Base-by-base conservation (phyloP, 2,113 vertebrate genomes). In the Eretmodus cyanostictus region DNA sequence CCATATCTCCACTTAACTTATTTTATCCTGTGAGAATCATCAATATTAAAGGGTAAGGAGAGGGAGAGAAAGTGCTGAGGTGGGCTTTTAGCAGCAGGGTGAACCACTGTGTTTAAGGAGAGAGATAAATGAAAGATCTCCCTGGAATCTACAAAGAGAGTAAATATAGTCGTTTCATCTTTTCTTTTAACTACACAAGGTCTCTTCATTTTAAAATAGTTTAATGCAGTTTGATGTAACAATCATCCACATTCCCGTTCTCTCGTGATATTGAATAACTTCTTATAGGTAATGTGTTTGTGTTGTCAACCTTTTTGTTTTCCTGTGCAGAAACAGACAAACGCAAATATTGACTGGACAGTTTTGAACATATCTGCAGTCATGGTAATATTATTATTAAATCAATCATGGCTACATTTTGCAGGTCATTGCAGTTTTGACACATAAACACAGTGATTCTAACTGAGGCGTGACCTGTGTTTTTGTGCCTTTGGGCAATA, bases 11-110 rank as follows among this genome's bases (percentile, higher is more conserved):
- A 94, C 94, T 96, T 95, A 96, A 96, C 95, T 95, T 95, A 96
- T 95, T 96, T 96, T 95, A 97, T 97, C 96, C 95, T 96, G 96
- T 96, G 96, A 96, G 96, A 96, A 96, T 96, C 96, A 96, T 96
- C 95, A 96, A 96, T 96, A 97, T 96, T 96, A 96, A 96, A 96
- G 93, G 94, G 89, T 95, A 93, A 95, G 93, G 93, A 95, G 94
- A 94, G 90, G 90, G 90, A 90, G 91, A 89, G 91, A 96, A 96
- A 96, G 89, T 96, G 96, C 96, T 97, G 96, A 96, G 91, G 92
- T 94, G 90, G 94, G 91, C 90, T 96, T 96, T 96, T 94, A 94
- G 93, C 92, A 92, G 91, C 94, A 94, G 95, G 94, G 94, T 93
- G 95, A 96, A 95, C 94, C 91, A 93, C 94, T 93, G 93, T 95